A percentile compares a stretch with the other conserved stretches of the same genome.
Conservation (phyloP, 2,888 invertebrate species). For the Drosophila nigritarsus region DNA sequence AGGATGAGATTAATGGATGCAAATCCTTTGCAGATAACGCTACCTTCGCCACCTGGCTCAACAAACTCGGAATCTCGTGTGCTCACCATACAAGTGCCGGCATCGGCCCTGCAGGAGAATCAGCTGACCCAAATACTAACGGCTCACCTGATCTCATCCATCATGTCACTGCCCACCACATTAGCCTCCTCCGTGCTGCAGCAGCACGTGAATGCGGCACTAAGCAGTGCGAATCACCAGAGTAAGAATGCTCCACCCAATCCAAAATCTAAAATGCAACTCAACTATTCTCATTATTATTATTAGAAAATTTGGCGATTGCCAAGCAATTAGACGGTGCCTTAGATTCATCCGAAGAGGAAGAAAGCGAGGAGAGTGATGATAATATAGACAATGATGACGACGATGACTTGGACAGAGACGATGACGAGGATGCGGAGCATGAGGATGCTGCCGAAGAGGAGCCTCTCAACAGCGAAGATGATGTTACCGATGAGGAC, state of each 20-base stretch:
- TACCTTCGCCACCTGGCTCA: constrained; percentile 90
- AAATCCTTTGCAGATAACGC: constrained; percentile 88
- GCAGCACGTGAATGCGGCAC: constrained; percentile 93
- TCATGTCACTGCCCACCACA: constrained; percentile 93
- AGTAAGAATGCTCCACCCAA: constrained; percentile 62
- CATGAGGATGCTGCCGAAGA: constrained; percentile 90
- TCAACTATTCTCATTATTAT: not conserved
- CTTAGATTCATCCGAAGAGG: constrained; percentile 90
- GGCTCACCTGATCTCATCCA: constrained; percentile 94
- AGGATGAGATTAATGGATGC: not conserved
- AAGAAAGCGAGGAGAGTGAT: constrained; percentile 91
- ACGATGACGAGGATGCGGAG: constrained; percentile 88
- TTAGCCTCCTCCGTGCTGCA: constrained; percentile 94
- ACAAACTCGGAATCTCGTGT: constrained; percentile 89
- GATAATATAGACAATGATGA: constrained; percentile 90
- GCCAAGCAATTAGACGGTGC: constrained; percentile 88
- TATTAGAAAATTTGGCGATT: constrained; percentile 81
- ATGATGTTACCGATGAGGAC: constrained; percentile 99
- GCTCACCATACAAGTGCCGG: constrained; percentile 95
- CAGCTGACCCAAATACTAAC: constrained; percentile 90
- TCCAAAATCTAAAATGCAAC: not conserved
- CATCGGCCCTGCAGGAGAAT: constrained; percentile 91
- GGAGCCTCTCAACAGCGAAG: constrained; percentile 98
- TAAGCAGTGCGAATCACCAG: constrained; percentile 87
- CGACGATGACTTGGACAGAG: constrained; percentile 89